phyloP scores from a whole-genome alignment of 2,888 invertebrate species.

The Macrostomum cliftonense region DNA sequence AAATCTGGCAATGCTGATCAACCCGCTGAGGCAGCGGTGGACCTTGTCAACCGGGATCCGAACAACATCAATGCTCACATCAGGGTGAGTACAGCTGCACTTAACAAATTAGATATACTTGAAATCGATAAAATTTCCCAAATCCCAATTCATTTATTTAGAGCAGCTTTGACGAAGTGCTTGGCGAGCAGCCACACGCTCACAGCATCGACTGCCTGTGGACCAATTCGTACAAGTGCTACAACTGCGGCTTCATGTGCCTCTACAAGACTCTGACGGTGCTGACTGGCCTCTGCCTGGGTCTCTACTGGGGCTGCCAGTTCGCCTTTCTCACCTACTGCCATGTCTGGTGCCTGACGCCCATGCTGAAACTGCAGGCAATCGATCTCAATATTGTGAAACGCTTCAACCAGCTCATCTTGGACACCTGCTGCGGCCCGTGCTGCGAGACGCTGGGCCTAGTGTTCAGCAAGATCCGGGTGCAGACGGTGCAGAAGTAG shows the following conservation, averaged over 20 bases:
- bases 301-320: constrained; percentile 8
- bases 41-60: no score
- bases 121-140: no score
- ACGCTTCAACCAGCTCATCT: background rate
- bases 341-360: constrained; percentile 4
- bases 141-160: no score
- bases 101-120: no score
- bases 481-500: no score
- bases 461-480: no score
- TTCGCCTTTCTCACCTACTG: constrained; percentile 4
- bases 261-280: constrained; percentile 7
- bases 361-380: background rate
- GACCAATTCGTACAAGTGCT: constrained; percentile 8
- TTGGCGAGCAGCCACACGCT: constrained; percentile 7
- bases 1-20: no score
- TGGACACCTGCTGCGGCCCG: constrained; percentile 6
- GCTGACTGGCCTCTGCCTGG: constrained; percentile 3
- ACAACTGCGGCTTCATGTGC: constrained; percentile 1
- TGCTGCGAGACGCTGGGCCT: background rate
- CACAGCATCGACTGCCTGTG: constrained; percentile 8
- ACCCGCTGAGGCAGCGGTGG: no score
- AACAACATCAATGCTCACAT: no score
- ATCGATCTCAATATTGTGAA: background rate
- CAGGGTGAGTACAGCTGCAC: no score
- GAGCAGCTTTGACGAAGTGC: constrained; percentile 8